Base-by-base conservation (phyloP, 2,113 vertebrate genomes). In the Microcebus lehilahytsara region DNA sequence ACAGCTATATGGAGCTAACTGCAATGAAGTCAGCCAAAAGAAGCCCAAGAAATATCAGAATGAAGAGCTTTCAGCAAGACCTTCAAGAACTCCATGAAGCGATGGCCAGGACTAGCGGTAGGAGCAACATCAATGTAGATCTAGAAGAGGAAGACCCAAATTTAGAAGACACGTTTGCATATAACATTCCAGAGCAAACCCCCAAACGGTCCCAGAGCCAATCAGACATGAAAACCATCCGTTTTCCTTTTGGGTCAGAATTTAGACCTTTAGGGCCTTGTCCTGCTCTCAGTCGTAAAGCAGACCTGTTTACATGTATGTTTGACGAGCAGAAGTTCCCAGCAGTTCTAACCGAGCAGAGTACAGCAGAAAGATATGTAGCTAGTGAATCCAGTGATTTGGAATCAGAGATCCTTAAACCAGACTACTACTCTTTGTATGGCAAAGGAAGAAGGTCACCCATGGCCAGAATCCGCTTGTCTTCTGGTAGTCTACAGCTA, bases 401-500 rank as follows among this genome's bases (percentile, higher is more conserved):
- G 0, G 99, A 99, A 97, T 98, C 99, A 0, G 99, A 99, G 86
- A 98, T 99, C 34, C 98, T 99, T 7, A 99, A 99, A 19, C 94
- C 99, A 0, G 99, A 99, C 81, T 98, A 98, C 79, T 98, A 99
- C 49, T 98, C 99, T 51, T 98, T 98, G 1, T 97, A 99, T 0
- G 99, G 99, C 20, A 99, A 98, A 49, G 74, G 97, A 93, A 97
- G 97, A 71, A 98, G 97, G 34, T 97, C 98, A 0, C 99, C 99
- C 42, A 92, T 98, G 85, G 99, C 99, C 92, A 98, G 99, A 16
- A 98, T 99, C 98, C 98, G 99, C 40, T 98, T 99, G 79, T 99
- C 99, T 92, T 99, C 99, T 0, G 99, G 99, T 64, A 99, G 99
- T 97, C 99, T 99, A 46, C 99, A 99, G 78, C 98, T 99, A 87